These are phyloP conservation scores for Agrilus planipennis DNA, from an alignment of 1,140 invertebrate species.

Conservation along the genomic window DNA sequence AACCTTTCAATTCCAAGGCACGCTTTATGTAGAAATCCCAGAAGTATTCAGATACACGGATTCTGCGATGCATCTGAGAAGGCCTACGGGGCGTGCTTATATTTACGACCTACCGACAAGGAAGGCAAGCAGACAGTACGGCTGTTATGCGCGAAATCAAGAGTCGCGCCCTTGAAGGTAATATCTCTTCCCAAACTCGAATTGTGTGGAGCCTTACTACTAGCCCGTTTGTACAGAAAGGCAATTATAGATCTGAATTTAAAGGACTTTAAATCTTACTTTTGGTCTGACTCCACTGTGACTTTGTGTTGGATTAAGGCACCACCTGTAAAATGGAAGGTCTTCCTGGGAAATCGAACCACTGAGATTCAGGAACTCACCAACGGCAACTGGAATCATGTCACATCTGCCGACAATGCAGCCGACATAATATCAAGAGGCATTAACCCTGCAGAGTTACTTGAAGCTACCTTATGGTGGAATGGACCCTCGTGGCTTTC, in stretches of 20 bases:
- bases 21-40: neutral
- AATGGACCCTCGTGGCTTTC: too few relatives aligned
- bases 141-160: conserved; percentile 26
- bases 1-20: neutral
- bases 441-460: too few relatives aligned
- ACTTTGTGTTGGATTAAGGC: conserved; percentile 30
- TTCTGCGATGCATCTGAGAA: conserved; percentile 24
- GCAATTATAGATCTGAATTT: conserved; percentile 12
- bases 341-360: conserved; percentile 31
- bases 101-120: conserved; percentile 9
- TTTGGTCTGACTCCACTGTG: conserved; percentile 33
- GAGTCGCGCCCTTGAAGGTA: conserved; percentile 33
- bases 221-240: conserved; percentile 26
- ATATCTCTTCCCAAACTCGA: conserved; percentile 37
- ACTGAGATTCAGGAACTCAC: conserved; percentile 23
- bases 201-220: conserved; percentile 32
- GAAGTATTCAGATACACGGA: conserved; percentile 22
- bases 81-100: conserved; percentile 24
- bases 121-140: neutral
- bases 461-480: too few relatives aligned
- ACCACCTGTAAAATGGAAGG: conserved; percentile 22
- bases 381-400: conserved; percentile 17
- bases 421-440: conserved; percentile 21
- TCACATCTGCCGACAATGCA: conserved; percentile 19
- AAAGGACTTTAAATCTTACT: conserved; percentile 12